Conservation (phyloP, 1,140 invertebrate genomes). For the Drosophila subpulchrella region DNA sequence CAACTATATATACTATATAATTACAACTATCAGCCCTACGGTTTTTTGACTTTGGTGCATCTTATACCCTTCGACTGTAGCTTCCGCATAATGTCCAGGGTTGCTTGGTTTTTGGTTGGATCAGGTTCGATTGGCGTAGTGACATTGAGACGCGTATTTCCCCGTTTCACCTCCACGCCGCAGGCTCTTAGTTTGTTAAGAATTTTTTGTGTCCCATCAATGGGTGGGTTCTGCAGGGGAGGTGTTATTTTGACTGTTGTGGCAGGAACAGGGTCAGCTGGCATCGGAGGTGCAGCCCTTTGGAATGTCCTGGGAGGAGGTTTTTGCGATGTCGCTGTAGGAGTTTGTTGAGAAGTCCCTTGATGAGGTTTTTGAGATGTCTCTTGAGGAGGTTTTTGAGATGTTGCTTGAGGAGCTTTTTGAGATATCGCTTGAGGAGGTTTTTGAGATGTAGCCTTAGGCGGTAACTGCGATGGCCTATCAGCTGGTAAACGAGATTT, state of each 20-base stretch:
- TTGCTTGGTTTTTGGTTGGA: slow-evolving; percentile 35
- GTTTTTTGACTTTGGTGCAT: slow-evolving; percentile 66
- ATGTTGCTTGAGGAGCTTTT: neutral
- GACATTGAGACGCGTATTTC: slow-evolving; percentile 30
- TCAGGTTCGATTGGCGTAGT: neutral
- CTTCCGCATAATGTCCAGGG: slow-evolving; percentile 72
- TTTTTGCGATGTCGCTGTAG: neutral
- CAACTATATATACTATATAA: slow-evolving; percentile 12
- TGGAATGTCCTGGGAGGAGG: neutral
- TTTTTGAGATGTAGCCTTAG: neutral
- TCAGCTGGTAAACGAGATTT: neutral
- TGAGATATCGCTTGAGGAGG: neutral
- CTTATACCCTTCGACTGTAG: slow-evolving; percentile 74
- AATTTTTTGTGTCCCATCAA: slow-evolving; percentile 62
- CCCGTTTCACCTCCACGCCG: slow-evolving; percentile 67
- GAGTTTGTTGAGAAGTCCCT: neutral
- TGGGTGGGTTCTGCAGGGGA: slow-evolving; percentile 11
- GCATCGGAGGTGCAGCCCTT: neutral
- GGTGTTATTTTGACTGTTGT: neutral
- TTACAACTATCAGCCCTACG: slow-evolving; percentile 19
- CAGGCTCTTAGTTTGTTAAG: slow-evolving; percentile 71
- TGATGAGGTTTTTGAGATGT: neutral
- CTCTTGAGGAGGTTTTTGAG: neutral
- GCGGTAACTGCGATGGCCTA: neutral
- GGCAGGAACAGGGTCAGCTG: neutral